Conservation (phyloP, 1,140 invertebrate genomes). For the Liolophura sinensis region DNA sequence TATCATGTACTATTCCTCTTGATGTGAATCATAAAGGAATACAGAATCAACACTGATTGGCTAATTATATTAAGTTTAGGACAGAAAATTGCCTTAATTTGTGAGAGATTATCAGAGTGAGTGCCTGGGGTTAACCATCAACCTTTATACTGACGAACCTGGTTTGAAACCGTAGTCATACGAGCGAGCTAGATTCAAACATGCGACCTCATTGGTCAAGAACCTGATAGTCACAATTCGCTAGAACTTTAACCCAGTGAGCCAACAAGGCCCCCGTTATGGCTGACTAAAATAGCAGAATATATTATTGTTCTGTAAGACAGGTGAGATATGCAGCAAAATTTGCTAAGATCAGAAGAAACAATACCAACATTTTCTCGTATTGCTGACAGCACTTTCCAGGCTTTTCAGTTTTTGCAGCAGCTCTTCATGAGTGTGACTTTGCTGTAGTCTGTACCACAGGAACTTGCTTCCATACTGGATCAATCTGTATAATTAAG, state of each 20-base stretch:
- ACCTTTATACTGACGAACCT: too few species aligned
- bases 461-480: constrained; percentile 72
- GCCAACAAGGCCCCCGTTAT: neutral
- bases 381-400: constrained; percentile 72
- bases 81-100: neutral
- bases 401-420: constrained; percentile 70
- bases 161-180: too few species aligned
- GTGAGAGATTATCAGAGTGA: neutral
- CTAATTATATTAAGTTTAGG: too few species aligned
- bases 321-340: neutral
- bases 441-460: constrained; percentile 68
- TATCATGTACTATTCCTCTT: too few species aligned
- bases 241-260: too few species aligned
- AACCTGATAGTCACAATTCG: too few species aligned
- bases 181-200: too few species aligned
- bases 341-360: constrained; percentile 3
- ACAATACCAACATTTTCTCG: constrained; percentile 68
- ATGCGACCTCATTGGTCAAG: too few species aligned
- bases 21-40: neutral
- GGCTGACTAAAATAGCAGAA: too few species aligned
- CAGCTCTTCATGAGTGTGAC: constrained; percentile 59
- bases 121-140: neutral
- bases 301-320: neutral
- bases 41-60: too few species aligned
- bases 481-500: constrained; percentile 63